Evolutionary conservation across 1,140 invertebrate species (phyloP), one percentile per base, ranked within the genome.

Genomic region (Eupristina koningsbergeri): DNA sequence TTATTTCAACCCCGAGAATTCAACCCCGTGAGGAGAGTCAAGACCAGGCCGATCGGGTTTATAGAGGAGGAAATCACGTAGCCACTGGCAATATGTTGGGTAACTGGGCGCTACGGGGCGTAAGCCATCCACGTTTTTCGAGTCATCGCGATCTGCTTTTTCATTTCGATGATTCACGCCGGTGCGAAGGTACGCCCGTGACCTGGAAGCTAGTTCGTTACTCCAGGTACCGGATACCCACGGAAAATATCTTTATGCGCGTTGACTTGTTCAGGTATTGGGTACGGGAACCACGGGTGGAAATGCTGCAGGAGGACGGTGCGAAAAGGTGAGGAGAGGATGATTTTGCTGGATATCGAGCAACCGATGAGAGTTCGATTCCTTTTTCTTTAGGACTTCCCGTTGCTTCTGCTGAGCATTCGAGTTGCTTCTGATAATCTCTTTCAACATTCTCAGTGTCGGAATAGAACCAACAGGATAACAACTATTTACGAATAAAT

Each of bases 1-100:
- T 77, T 86, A 88, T 88, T 83, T 67, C 71, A n/a, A n/a, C 53
- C 81, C 61, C 47, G 63, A 85, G 81, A 71, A 61, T 26, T 80
- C 80, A 41, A 83, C 41, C 75, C 78, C 36, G 29, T 22, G 22
- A 39, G 73, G 50, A 26, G 41, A 26, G 53, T 3, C 22, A 22
- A 6, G 41, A 45, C 13, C 22, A 22, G 22, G 7, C 26, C 53
- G 53, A 19, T 5, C 1, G 22, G 22, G 22, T 58, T 58, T 58
- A 26, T 22, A 26, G 53, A 58, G 6, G 26, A 22, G 22, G 26
- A 26, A 53, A 53, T 8, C 11, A 53, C 7, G 41, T 11, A 5
- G 5, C 50, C 15, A 17, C 50, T 63, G 34, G 64, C 64, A 36
- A 17, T 6, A 36, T 47, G 53, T 36, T 6, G 74, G 79, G 63